Evolutionary conservation across 2,797 vertebrate genomes (phyloP).

Genomic region (Onychomys torridus): DNA sequence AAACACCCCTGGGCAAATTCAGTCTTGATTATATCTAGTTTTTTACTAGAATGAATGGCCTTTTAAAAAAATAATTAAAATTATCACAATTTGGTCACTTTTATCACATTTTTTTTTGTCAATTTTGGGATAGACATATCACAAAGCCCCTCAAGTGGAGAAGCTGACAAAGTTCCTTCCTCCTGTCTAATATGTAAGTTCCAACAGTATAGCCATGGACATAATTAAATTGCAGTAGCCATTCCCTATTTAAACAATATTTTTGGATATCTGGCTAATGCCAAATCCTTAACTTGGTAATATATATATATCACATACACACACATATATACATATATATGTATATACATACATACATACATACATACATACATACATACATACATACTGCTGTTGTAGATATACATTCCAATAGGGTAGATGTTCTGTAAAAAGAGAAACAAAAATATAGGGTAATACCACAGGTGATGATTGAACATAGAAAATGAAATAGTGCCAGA

Average conservation of each 20-base stretch:
- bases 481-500: not conserved
- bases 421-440: not conserved
- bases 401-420: not conserved
- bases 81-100: slow-evolving; percentile 56
- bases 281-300: not conserved
- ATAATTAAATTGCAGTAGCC: not conserved
- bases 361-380: too few species aligned
- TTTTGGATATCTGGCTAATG: slow-evolving; percentile 1
- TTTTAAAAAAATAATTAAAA: slow-evolving; percentile 57
- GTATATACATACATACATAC: too few species aligned
- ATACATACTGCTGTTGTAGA: not conserved
- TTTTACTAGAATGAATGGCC: slow-evolving; percentile 75
- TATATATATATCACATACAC: not conserved
- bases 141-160: slow-evolving; percentile 62
- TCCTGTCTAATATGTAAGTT: slow-evolving; percentile 52
- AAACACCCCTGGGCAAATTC: slow-evolving; percentile 66
- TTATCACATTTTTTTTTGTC: slow-evolving; percentile 66
- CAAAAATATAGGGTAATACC: not conserved
- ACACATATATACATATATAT: too few species aligned
- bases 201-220: slow-evolving; percentile 27
- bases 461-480: not conserved
- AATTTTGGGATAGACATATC: slow-evolving; percentile 66
- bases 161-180: slow-evolving; percentile 7
- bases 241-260: slow-evolving; percentile 22
- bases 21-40: slow-evolving; percentile 71